Percentiles rank a stretch among this genome's conserved stretches.
Evolutionary conservation across 2,888 invertebrate species (phyloP).

Genomic region (Drosophila algonquin): DNA sequence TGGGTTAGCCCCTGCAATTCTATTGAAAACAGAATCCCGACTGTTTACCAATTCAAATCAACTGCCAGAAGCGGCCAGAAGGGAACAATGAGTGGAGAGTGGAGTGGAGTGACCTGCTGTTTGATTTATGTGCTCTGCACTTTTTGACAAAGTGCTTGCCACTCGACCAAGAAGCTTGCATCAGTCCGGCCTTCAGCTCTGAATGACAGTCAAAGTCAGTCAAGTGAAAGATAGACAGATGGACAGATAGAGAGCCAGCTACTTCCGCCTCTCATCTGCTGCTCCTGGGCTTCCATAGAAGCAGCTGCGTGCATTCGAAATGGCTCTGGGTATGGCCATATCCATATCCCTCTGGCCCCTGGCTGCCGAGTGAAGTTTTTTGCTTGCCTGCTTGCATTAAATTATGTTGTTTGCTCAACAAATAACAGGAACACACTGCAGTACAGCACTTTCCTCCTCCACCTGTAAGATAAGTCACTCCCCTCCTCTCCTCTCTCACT

Average conservation of each 20-base stretch:
- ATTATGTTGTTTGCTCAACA: conserved; percentile 60
- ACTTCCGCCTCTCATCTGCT: conserved; percentile 34
- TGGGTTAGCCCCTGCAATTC: conserved; percentile 57
- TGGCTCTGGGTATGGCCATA: conserved; percentile 28
- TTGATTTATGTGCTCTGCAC: conserved; percentile 69
- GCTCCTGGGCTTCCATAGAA: conserved; percentile 32
- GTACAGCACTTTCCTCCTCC: conserved; percentile 4
- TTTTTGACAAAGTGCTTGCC: conserved; percentile 72
- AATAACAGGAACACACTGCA: conserved; percentile 40
- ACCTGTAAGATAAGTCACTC: conserved; percentile 5
- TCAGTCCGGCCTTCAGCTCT: not conserved
- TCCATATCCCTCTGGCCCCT: conserved; percentile 43
- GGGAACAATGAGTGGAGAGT: conserved; percentile 14
- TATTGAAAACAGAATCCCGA: conserved; percentile 7
- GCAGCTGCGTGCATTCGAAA: conserved; percentile 50
- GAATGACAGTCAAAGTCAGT: conserved; percentile 5
- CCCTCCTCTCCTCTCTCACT: not conserved
- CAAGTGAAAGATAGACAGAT: conserved; percentile 11
- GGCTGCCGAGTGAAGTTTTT: conserved; percentile 34
- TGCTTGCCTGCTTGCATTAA: conserved; percentile 58
- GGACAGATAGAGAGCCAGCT: conserved; percentile 11
- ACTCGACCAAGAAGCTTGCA: conserved; percentile 14
- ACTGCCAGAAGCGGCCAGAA: conserved; percentile 42
- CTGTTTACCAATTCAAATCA: conserved; percentile 48
- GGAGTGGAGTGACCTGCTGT: conserved; percentile 20